A percentile compares a stretch with the other conserved stretches of the same genome.
phyloP scores from a whole-genome alignment of 2,888 invertebrate species.

The Thyatira batis region DNA sequence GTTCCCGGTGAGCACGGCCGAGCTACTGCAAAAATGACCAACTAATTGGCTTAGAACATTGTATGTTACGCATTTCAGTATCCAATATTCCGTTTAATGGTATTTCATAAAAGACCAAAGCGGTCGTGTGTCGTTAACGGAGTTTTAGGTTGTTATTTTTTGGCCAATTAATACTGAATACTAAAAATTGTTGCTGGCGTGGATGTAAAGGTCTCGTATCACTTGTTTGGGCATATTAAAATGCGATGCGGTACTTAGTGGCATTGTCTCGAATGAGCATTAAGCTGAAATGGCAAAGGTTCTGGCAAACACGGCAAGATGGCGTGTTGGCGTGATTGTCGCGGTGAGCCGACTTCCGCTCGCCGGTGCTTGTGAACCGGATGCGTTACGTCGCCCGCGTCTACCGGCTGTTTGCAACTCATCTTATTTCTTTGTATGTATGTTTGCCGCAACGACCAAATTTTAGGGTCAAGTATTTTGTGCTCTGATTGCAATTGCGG shows the following conservation, averaged over 20 bases:
- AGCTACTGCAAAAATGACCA: constrained; percentile 77
- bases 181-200: background rate
- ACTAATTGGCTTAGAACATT: constrained; percentile 80
- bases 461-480: constrained; percentile 40
- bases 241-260: constrained; percentile 25
- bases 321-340: constrained; percentile 53
- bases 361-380: constrained; percentile 55
- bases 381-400: constrained; percentile 50
- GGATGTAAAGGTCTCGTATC: background rate
- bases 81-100: constrained; percentile 71
- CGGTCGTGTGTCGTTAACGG: constrained; percentile 21
- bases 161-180: background rate
- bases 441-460: constrained; percentile 36
- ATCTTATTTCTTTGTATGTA: constrained; percentile 53
- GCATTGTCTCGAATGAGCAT: constrained; percentile 36
- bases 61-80: constrained; percentile 72
- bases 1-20: constrained; percentile 61
- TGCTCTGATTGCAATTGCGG: background rate
- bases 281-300: constrained; percentile 40
- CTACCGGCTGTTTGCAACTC: constrained; percentile 47
- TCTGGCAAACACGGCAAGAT: constrained; percentile 41
- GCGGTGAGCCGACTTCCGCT: constrained; percentile 54
- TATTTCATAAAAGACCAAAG: constrained; percentile 52
- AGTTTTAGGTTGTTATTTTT: constrained; percentile 10
- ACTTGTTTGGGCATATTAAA: constrained; percentile 22